phyloP scores from a whole-genome alignment of 2,888 invertebrate species.

The Cantharis lateralis region DNA sequence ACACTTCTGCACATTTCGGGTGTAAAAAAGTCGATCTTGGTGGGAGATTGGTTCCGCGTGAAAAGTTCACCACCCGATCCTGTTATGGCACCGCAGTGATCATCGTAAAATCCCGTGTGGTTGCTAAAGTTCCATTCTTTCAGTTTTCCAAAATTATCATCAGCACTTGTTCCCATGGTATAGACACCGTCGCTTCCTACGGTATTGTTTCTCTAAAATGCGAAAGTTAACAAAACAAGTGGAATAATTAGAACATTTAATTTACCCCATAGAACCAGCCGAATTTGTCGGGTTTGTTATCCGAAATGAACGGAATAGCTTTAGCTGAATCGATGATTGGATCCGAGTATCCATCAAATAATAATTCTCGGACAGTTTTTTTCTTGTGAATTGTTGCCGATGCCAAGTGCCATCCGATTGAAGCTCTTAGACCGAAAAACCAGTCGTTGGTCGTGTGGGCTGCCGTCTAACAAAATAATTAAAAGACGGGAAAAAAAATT shows the following conservation, averaged over 20 bases:
- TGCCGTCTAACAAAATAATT: conserved; percentile 59
- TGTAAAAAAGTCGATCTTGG: conserved; percentile 66
- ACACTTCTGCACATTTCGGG: conserved; percentile 77
- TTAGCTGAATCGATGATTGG: conserved; percentile 69
- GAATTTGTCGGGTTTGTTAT: conserved; percentile 71
- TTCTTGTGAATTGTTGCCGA: conserved; percentile 59
- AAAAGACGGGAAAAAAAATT: not conserved
- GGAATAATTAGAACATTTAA: not conserved
- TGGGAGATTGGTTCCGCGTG: conserved; percentile 66
- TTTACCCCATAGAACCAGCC: conserved; percentile 81
- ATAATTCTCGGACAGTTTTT: conserved; percentile 69
- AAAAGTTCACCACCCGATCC: conserved; percentile 84
- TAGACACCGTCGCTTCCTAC: conserved; percentile 71
- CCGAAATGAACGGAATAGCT: conserved; percentile 59
- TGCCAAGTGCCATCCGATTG: conserved; percentile 32
- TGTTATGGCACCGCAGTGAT: conserved; percentile 64
- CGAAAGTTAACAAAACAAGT: not conserved
- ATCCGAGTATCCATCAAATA: conserved; percentile 83
- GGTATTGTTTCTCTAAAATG: conserved; percentile 73
- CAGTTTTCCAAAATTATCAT: conserved; percentile 71
- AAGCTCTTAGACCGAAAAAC: conserved; percentile 52
- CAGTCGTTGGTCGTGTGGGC: conserved; percentile 55
- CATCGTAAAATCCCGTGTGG: conserved; percentile 58
- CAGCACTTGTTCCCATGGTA: conserved; percentile 69
- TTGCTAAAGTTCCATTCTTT: conserved; percentile 73